Percentiles rank a stretch among this genome's conserved stretches.
These are phyloP conservation scores for Balaenoptera acutorostrata DNA, from an alignment of 2,113 vertebrate genomes.

Conservation along the genomic window DNA sequence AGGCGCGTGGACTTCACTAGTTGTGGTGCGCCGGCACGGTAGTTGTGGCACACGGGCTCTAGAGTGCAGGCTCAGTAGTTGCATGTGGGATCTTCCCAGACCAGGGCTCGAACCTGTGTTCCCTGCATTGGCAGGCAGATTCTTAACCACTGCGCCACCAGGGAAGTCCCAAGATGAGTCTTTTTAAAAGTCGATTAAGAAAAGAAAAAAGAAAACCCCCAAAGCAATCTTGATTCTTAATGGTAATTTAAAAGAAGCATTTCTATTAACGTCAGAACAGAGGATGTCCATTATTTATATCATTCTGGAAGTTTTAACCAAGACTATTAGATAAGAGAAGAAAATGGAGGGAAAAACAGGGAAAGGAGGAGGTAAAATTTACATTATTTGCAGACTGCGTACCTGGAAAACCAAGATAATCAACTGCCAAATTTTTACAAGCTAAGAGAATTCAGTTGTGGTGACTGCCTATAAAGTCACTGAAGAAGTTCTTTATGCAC, in stretches of 20 bases:
- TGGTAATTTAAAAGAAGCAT: background rate
- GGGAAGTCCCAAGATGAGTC: no score
- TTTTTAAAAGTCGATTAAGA: background rate
- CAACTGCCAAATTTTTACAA: background rate
- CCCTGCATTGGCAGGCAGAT: no score
- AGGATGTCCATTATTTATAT: background rate
- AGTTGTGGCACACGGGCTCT: no score
- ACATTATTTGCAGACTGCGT: background rate
- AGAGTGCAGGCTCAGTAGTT: no score
- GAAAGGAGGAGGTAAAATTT: background rate
- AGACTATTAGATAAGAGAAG: background rate
- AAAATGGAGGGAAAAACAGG: background rate
- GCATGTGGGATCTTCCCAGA: no score
- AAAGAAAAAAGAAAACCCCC: background rate
- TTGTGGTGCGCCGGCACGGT: no score
- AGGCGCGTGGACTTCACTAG: no score
- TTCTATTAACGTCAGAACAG: background rate
- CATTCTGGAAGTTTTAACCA: background rate
- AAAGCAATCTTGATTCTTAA: background rate
- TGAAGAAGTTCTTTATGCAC: background rate
- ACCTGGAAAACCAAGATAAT: background rate
- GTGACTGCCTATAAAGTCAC: background rate
- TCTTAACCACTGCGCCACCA: no score
- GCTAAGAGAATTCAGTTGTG: background rate
- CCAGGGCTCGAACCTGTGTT: no score